Evolutionary conservation across 1,140 invertebrate genomes (phyloP).

Genomic region (Holcopasites calliopsidis): DNA sequence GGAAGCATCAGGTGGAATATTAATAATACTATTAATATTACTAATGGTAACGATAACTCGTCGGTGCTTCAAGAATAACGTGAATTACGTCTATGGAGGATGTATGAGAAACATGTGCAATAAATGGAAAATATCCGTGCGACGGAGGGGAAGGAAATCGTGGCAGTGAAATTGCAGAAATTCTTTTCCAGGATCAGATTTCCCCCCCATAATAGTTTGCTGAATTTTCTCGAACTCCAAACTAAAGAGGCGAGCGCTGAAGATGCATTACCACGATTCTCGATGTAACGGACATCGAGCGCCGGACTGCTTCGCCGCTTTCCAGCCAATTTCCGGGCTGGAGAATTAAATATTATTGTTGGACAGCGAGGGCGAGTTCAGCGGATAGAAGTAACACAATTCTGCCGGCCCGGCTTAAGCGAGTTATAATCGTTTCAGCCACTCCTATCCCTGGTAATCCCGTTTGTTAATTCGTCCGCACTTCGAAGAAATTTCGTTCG

Average conservation of each 20-base stretch:
- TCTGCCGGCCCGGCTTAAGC: neutral
- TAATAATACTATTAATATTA: too few relatives aligned
- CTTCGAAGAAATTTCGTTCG: slow-evolving; percentile 12
- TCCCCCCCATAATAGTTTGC: too few relatives aligned
- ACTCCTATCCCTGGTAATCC: slow-evolving; percentile 13
- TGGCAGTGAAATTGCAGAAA: too few relatives aligned
- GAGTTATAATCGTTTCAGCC: slow-evolving; percentile 5
- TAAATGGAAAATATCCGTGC: too few relatives aligned
- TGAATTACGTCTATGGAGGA: too few relatives aligned
- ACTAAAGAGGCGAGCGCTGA: too few relatives aligned
- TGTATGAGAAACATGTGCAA: too few relatives aligned
- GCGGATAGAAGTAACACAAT: neutral
- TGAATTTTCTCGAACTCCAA: too few relatives aligned
- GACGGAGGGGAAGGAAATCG: too few relatives aligned
- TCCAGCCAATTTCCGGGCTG: neutral
- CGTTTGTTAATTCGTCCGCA: slow-evolving; percentile 9
- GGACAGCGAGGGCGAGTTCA: neutral
- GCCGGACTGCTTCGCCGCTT: neutral
- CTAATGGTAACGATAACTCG: too few relatives aligned
- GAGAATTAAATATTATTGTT: slow-evolving; percentile 26
- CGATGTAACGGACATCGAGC: neutral
- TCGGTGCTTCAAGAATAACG: too few relatives aligned
- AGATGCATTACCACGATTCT: neutral
- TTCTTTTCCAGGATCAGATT: too few relatives aligned
- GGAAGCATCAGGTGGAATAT: neutral